These are phyloP conservation scores for Endomychus coccineus DNA, from an alignment of 2,888 invertebrate genomes.

Conservation along the genomic window DNA sequence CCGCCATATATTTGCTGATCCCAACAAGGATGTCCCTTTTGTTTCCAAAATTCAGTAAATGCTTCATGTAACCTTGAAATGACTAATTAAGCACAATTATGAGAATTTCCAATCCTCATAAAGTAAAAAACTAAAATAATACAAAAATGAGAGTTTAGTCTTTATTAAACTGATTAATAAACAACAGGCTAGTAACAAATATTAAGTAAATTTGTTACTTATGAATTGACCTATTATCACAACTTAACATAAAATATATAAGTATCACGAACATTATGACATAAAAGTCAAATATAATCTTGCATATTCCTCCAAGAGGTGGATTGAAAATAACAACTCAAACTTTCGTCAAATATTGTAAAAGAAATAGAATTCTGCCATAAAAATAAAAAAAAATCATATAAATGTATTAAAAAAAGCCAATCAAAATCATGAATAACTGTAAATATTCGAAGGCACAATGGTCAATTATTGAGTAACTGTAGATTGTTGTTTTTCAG, in stretches of 20 bases:
- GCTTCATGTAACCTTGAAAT: too few species aligned
- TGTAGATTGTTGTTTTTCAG: conserved; percentile 13
- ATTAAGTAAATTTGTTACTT: too few species aligned
- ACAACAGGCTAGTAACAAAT: too few species aligned
- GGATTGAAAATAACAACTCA: conserved; percentile 7
- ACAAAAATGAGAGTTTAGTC: too few species aligned
- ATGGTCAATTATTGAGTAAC: conserved; percentile 10
- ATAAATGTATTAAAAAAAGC: conserved; percentile 18
- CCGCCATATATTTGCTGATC: too few species aligned
- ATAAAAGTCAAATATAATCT: conserved; percentile 13
- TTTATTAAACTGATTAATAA: too few species aligned
- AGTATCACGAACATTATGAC: conserved; percentile 27
- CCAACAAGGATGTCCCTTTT: too few species aligned
- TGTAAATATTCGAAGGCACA: conserved; percentile 13
- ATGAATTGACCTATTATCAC: conserved; percentile 37
- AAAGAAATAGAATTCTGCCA: conserved; percentile 13
- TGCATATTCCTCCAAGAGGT: conserved; percentile 4
- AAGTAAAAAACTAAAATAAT: too few species aligned
- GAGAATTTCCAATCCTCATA: too few species aligned
- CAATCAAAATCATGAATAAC: conserved; percentile 16
- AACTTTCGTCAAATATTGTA: conserved; percentile 15
- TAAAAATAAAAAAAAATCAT: conserved; percentile 15
- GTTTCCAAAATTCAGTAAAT: too few species aligned
- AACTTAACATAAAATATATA: conserved; percentile 32
- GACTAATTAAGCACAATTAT: too few species aligned